phyloP scores from a whole-genome alignment of 2,888 invertebrate genomes.

The Synanthedon andrenaeformis region DNA sequence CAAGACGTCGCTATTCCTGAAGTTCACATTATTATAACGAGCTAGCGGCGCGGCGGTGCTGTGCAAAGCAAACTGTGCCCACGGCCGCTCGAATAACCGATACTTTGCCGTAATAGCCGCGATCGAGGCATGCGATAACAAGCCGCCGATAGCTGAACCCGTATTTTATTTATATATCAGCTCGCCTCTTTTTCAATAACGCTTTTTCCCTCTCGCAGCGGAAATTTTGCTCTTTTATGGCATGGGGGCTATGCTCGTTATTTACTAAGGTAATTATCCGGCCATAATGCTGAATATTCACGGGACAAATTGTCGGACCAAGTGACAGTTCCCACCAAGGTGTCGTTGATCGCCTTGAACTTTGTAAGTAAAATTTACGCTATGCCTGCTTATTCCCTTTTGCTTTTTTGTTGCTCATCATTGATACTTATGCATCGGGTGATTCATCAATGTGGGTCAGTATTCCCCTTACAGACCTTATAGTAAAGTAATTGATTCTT shows the following conservation, averaged over 20 bases:
- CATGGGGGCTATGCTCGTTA: conserved; percentile 54
- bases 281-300: conserved; percentile 52
- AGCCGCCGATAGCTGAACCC: conserved; percentile 70
- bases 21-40: conserved; percentile 71
- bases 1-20: conserved; percentile 59
- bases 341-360: conserved; percentile 9
- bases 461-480: no score
- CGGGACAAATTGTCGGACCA: conserved; percentile 46
- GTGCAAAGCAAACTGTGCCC: conserved; percentile 65
- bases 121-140: conserved; percentile 69
- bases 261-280: conserved; percentile 60
- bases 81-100: conserved; percentile 59
- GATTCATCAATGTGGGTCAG: no score
- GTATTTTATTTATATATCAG: conserved; percentile 70
- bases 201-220: conserved; percentile 59
- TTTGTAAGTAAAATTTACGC: conserved; percentile 11
- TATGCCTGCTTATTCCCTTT: conserved; percentile 1
- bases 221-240: conserved; percentile 66
- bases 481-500: no score
- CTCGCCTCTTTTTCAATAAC: conserved; percentile 68
- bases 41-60: conserved; percentile 47
- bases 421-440: no score
- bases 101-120: conserved; percentile 62
- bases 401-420: no score
- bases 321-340: conserved; percentile 37